Conservation (phyloP, 23 tunicate species). For the Trididemnum nubilum region DNA sequence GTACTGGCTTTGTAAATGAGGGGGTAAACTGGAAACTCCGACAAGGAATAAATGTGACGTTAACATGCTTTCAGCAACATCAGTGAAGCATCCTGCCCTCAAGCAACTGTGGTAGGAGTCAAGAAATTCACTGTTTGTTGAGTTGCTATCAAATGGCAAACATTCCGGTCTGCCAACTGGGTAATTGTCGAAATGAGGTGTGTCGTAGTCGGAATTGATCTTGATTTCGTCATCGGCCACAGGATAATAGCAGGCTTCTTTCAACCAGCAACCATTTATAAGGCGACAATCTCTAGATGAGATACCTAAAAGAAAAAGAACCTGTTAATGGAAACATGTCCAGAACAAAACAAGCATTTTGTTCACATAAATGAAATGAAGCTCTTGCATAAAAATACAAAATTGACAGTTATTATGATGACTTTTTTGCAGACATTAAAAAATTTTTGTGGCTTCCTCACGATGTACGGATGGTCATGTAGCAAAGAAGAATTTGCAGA, state of each 20-base stretch:
- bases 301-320: constrained; percentile 14
- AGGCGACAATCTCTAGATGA: constrained; percentile 23
- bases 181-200: neutral
- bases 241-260: constrained; percentile 46
- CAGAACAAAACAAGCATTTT: no score
- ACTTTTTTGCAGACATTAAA: no score
- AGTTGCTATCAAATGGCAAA: constrained; percentile 4
- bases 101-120: constrained; percentile 35
- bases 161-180: constrained; percentile 33
- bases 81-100: constrained; percentile 19
- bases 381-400: no score
- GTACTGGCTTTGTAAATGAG: constrained; percentile 2
- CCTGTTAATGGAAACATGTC: no score
- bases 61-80: neutral
- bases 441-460: no score
- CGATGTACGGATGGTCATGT: no score
- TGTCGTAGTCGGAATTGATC: neutral
- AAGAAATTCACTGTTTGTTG: constrained; percentile 18
- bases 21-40: neutral
- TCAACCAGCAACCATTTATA: constrained; percentile 33
- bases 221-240: constrained; percentile 8
- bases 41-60: neutral
- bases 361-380: no score
- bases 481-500: no score
- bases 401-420: no score